Evolutionary conservation across 2,113 vertebrate species (phyloP).

Genomic region (Ptychochromis oligacanthus): DNA sequence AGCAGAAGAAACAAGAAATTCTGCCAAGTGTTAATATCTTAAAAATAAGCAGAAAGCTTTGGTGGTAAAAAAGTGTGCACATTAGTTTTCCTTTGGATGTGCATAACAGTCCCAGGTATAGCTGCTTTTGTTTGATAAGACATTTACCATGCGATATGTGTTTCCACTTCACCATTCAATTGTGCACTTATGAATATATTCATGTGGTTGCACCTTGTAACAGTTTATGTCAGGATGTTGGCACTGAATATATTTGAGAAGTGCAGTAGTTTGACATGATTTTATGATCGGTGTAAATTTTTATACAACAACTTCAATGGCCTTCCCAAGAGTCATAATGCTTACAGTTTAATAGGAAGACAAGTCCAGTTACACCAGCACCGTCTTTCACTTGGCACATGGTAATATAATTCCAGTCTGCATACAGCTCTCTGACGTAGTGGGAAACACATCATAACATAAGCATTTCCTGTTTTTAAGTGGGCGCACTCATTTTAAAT

Average conservation of each 20-base stretch:
- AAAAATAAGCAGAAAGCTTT: not conserved
- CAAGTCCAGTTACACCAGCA: not conserved
- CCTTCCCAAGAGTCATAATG: not conserved
- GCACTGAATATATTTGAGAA: not conserved
- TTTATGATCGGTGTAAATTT: constrained; percentile 12
- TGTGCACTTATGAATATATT: constrained; percentile 16
- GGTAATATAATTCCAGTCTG: constrained; percentile 8
- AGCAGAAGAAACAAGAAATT: too few species aligned
- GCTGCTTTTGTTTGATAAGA: not conserved
- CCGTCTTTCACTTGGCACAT: not conserved
- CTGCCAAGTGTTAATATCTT: not conserved
- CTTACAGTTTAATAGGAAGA: not conserved
- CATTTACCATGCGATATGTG: not conserved
- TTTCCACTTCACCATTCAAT: not conserved
- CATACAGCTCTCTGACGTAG: not conserved
- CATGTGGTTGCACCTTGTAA: not conserved
- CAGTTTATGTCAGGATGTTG: not conserved
- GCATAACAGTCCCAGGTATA: not conserved
- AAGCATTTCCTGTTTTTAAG: constrained; percentile 7
- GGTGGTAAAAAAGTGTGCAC: not conserved
- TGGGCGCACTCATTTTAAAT: not conserved
- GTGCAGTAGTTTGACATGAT: not conserved
- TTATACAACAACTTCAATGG: not conserved
- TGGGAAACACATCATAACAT: not conserved
- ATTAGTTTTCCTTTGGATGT: not conserved